Percentiles rank a stretch among this genome's conserved stretches.
Evolutionary conservation across 2,797 vertebrate genomes (phyloP).

Genomic region (Acrossocheilus wenchowensis): DNA sequence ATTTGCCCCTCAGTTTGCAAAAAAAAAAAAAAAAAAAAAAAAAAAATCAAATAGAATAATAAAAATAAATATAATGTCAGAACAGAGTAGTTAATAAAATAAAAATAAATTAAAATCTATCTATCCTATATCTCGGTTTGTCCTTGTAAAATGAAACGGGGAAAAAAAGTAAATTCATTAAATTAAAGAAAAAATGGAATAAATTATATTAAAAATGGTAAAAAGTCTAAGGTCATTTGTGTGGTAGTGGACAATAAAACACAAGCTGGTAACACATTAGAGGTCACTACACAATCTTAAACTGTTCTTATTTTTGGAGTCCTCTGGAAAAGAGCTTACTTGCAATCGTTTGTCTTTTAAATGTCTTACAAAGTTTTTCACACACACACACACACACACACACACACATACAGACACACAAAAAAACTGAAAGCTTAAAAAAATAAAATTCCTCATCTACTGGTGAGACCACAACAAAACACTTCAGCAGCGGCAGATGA

Average conservation of each 20-base stretch:
- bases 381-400: slow-evolving; percentile 8
- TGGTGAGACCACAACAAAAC: not conserved
- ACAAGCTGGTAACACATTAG: not conserved
- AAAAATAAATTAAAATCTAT: no score
- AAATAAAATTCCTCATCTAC: slow-evolving; percentile 2
- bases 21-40: no score
- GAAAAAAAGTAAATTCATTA: no score
- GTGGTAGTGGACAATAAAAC: not conserved
- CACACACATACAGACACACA: not conserved
- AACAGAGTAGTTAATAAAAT: no score
- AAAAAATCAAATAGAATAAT: no score
- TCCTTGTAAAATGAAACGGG: no score
- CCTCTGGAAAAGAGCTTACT: slow-evolving; percentile 9
- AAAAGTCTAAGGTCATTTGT: not conserved
- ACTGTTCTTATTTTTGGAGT: not conserved
- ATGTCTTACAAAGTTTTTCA: slow-evolving; percentile 1
- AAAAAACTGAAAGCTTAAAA: not conserved
- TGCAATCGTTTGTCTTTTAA: not conserved
- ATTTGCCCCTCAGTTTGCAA: no score
- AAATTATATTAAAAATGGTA: not conserved
- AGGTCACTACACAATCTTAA: not conserved
- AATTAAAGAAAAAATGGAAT: not conserved
- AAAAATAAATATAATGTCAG: no score
- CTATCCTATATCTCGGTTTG: no score
- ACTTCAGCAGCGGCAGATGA: not conserved